These are phyloP conservation scores for Oenanthe oenanthe DNA, from an alignment of 2,113 vertebrate genomes.

Conservation along the genomic window DNA sequence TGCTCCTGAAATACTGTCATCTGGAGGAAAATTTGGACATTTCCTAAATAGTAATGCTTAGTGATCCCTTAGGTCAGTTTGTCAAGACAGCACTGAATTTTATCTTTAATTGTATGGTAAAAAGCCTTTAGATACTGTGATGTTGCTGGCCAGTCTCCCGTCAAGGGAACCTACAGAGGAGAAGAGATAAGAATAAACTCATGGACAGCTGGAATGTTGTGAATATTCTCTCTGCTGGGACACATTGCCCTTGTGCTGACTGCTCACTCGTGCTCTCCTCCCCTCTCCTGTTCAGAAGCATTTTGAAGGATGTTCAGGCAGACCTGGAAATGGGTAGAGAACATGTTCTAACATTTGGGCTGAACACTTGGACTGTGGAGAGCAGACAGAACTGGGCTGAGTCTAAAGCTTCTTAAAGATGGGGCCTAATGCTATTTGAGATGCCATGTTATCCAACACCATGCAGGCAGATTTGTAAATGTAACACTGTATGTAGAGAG, in stretches of 20 bases:
- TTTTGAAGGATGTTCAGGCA: neutral
- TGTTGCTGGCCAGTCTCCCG: neutral
- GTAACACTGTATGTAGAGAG: neutral
- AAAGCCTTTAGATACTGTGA: neutral
- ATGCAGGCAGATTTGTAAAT: neutral
- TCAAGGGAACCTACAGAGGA: neutral
- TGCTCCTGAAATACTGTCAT: neutral
- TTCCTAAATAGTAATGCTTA: neutral
- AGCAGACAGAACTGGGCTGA: neutral
- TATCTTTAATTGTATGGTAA: neutral
- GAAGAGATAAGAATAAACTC: neutral
- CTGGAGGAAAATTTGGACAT: neutral
- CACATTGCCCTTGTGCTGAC: neutral
- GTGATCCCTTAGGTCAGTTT: neutral
- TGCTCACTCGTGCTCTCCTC: neutral
- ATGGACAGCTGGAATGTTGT: neutral
- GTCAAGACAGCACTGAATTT: neutral
- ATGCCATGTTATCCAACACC: neutral
- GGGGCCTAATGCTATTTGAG: neutral
- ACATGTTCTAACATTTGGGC: neutral
- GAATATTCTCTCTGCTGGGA: neutral
- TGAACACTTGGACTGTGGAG: neutral
- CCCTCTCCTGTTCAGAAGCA: neutral
- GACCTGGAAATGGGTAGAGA: neutral
- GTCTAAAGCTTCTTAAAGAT: neutral